Conservation (phyloP, 2,797 vertebrate genomes). For the Chelon auratus region DNA sequence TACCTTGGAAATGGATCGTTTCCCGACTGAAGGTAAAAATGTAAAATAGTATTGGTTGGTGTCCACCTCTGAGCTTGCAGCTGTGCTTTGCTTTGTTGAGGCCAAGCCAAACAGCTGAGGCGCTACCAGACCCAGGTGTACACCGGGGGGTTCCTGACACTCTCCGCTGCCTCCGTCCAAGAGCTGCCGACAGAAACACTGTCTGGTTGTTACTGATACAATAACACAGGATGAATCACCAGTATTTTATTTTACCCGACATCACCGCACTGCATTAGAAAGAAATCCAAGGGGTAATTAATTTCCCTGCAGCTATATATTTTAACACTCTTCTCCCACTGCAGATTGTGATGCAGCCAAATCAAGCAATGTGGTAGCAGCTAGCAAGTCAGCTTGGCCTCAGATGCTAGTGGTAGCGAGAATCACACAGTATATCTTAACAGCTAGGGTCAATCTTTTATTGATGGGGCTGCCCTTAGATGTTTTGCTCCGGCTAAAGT, state of each 20-base stretch:
- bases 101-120: slow-evolving; percentile 76
- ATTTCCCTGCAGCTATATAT: slow-evolving; percentile 50
- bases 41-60: slow-evolving; percentile 55
- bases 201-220: slow-evolving; percentile 66
- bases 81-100: slow-evolving; percentile 36
- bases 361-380: slow-evolving; percentile 53
- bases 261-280: slow-evolving; percentile 15
- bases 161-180: slow-evolving; percentile 33
- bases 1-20: slow-evolving; percentile 62
- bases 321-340: slow-evolving; percentile 47
- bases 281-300: slow-evolving; percentile 51
- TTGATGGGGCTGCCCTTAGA: neutral
- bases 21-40: slow-evolving; percentile 56
- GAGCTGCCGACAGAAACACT: slow-evolving; percentile 70
- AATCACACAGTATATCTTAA: slow-evolving; percentile 1
- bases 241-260: slow-evolving; percentile 51
- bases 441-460: neutral
- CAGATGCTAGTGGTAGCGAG: slow-evolving; percentile 34
- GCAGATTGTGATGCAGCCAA: slow-evolving; percentile 55
- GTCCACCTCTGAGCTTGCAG: slow-evolving; percentile 55
- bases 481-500: neutral
- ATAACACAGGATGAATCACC: slow-evolving; percentile 71
- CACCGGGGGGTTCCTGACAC: slow-evolving; percentile 41
- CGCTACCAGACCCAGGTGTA: slow-evolving; percentile 68
- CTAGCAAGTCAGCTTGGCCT: slow-evolving; percentile 27